Percentiles rank a stretch among this genome's conserved stretches.
These are phyloP conservation scores for Heliconius ethilla DNA, from an alignment of 2,888 invertebrate species.

Conservation along the genomic window DNA sequence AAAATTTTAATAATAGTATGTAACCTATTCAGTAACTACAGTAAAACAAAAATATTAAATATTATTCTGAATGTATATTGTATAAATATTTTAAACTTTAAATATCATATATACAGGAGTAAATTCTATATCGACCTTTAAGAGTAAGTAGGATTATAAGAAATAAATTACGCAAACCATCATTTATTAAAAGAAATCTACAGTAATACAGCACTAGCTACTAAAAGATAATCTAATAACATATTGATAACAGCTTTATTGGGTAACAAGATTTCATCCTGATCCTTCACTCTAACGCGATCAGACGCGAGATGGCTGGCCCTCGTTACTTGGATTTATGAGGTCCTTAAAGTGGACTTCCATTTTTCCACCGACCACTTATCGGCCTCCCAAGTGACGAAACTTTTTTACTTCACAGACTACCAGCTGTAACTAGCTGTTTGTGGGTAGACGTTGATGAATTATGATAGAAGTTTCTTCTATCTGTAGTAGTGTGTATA, in stretches of 20 bases:
- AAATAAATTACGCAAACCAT: too few species aligned
- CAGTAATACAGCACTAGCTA: background rate
- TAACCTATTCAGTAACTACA: background rate
- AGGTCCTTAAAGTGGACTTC: constrained; percentile 33
- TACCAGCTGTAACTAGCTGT: constrained; percentile 4
- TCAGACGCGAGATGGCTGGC: constrained; percentile 31
- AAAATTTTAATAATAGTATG: background rate
- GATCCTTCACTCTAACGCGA: constrained; percentile 27
- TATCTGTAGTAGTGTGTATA: background rate
- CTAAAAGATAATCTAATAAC: background rate
- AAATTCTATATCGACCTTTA: too few species aligned
- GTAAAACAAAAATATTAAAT: background rate
- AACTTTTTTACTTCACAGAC: constrained; percentile 14
- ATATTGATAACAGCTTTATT: constrained; percentile 12
- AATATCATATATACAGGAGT: too few species aligned
- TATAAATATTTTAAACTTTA: too few species aligned
- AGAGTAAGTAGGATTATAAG: too few species aligned
- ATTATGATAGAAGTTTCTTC: background rate
- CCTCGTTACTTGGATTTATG: constrained; percentile 42
- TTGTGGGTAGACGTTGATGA: constrained; percentile 7
- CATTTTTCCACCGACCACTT: constrained; percentile 26
- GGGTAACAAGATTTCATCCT: constrained; percentile 13
- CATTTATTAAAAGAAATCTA: too few species aligned
- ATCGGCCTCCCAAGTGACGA: constrained; percentile 11
- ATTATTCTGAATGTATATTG: background rate